phyloP scores from a whole-genome alignment of 2,888 invertebrate species.

The Galerucella calmariensis region DNA sequence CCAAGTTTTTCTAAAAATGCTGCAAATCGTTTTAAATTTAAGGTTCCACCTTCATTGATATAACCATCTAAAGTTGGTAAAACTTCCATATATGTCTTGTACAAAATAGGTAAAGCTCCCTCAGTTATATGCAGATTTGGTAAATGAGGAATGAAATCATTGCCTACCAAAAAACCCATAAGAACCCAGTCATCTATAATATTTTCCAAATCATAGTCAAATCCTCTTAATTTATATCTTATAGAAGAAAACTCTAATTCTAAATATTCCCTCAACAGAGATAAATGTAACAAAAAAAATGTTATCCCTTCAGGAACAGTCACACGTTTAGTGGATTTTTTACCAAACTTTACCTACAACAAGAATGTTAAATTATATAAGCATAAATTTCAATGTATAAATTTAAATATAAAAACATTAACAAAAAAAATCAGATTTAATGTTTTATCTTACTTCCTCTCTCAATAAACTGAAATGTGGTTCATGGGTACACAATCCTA shows the following conservation, averaged over 20 bases:
- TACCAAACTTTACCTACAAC: slow-evolving; percentile 79
- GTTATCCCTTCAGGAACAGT: slow-evolving; percentile 88
- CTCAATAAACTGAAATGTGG: slow-evolving; percentile 93
- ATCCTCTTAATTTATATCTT: slow-evolving; percentile 72
- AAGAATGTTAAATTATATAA: slow-evolving; percentile 12
- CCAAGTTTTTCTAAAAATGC: slow-evolving; percentile 82
- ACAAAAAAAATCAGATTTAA: no score
- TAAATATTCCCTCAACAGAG: slow-evolving; percentile 91
- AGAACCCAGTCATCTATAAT: slow-evolving; percentile 97
- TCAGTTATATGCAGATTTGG: slow-evolving; percentile 94
- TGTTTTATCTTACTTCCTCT: slow-evolving; percentile 78
- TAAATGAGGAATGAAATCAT: slow-evolving; percentile 97
- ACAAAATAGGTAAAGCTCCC: slow-evolving; percentile 88
- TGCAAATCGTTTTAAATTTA: slow-evolving; percentile 87
- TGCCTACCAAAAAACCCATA: slow-evolving; percentile 97
- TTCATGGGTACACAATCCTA: slow-evolving; percentile 95
- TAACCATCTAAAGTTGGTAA: slow-evolving; percentile 92
- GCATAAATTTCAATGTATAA: neutral
- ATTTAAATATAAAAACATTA: no score
- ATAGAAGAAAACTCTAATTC: slow-evolving; percentile 86
- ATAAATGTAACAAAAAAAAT: slow-evolving; percentile 92
- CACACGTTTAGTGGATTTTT: slow-evolving; percentile 72
- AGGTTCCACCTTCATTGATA: slow-evolving; percentile 88
- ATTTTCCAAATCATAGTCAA: slow-evolving; percentile 86
- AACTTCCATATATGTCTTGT: slow-evolving; percentile 87